Evolutionary conservation across 2,113 vertebrate species (phyloP).

Genomic region (Atrichornis clamosus): DNA sequence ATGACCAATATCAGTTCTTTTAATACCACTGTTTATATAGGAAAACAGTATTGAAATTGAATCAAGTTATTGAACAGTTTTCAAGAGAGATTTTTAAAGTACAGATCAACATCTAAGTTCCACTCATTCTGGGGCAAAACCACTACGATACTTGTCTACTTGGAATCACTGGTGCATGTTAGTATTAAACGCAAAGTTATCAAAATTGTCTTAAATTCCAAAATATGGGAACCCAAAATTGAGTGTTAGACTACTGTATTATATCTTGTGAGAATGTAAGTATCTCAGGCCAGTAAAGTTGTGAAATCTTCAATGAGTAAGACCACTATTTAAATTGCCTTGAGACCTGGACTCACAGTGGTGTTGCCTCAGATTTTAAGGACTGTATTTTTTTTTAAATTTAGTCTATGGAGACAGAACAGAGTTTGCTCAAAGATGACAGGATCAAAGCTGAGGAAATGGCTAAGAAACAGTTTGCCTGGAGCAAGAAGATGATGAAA

Average conservation of each 20-base stretch:
- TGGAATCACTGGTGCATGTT: neutral
- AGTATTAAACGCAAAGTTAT: neutral
- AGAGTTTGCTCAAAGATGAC: neutral
- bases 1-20: neutral
- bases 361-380: neutral
- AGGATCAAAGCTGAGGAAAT: neutral
- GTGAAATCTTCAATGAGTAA: neutral
- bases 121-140: neutral
- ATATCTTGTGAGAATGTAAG: neutral
- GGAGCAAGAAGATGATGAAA: neutral
- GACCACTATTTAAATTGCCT: neutral
- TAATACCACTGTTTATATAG: neutral
- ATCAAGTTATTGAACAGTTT: neutral
- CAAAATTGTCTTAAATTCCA: neutral
- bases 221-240: neutral
- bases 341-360: neutral
- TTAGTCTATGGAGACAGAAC: neutral
- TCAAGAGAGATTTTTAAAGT: neutral
- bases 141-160: fast-evolving
- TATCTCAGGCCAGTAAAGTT: neutral
- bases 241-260: neutral
- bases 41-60: neutral
- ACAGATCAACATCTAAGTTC: neutral
- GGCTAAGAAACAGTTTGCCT: neutral
- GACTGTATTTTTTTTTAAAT: neutral